Evolutionary conservation across 2,113 vertebrate species (phyloP).

Genomic region (Poeciliopsis turrubarensis): DNA sequence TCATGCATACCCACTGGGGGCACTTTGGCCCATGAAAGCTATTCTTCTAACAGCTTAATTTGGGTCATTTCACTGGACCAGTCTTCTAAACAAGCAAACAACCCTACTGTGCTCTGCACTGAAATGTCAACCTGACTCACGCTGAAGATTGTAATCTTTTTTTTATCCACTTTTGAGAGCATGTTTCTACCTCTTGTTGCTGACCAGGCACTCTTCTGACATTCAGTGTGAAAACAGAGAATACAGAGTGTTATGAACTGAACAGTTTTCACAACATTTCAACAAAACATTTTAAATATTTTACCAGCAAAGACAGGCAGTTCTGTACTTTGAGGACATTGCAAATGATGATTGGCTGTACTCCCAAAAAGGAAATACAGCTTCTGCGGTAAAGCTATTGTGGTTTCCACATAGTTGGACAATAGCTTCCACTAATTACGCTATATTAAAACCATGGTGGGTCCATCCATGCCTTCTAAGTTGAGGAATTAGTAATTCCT

Average conservation of each 20-base stretch:
- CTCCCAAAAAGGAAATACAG: too few species aligned
- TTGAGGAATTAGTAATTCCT: too few species aligned
- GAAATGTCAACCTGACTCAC: slow-evolving; percentile 39
- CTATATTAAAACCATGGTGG: too few species aligned
- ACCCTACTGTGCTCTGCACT: slow-evolving; percentile 60
- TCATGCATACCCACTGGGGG: slow-evolving; percentile 53
- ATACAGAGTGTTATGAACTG: background rate
- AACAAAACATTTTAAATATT: background rate
- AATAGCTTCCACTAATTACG: too few species aligned
- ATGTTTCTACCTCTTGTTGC: background rate
- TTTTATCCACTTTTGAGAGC: background rate
- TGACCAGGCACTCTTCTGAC: background rate
- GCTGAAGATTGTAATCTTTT: slow-evolving; percentile 36
- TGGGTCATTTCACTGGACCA: slow-evolving; percentile 68
- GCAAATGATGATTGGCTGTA: too few species aligned
- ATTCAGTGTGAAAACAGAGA: background rate
- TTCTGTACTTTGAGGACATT: too few species aligned
- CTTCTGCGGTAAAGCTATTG: too few species aligned
- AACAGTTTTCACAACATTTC: background rate
- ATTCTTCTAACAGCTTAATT: slow-evolving; percentile 67
- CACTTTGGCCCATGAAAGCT: slow-evolving; percentile 67
- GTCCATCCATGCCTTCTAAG: too few species aligned
- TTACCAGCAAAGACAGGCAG: background rate
- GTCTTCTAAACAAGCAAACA: slow-evolving; percentile 71
- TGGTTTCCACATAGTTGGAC: too few species aligned